A percentile compares a stretch with the other conserved stretches of the same genome.
These are phyloP conservation scores for Andinoacara biseriatus DNA, from an alignment of 2,113 vertebrate genomes.

Conservation along the genomic window DNA sequence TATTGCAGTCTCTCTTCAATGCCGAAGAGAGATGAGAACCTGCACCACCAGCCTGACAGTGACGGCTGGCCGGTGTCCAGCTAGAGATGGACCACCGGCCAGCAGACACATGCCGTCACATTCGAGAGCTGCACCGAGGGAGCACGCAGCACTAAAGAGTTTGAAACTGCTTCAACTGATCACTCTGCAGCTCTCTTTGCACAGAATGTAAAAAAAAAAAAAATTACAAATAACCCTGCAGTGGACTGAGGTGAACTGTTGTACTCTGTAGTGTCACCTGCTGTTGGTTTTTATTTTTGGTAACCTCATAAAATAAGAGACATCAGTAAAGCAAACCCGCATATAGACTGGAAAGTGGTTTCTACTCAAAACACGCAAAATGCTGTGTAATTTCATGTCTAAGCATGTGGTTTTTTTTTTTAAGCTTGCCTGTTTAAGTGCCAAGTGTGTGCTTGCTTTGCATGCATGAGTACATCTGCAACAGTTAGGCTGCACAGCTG, in stretches of 20 bases:
- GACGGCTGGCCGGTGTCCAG: conserved; percentile 71
- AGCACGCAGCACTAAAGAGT: conserved; percentile 22
- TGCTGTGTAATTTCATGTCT: conserved; percentile 63
- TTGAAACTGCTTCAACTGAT: conserved; percentile 37
- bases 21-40: conserved; percentile 70
- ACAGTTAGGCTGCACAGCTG: conserved; percentile 73
- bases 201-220: conserved; percentile 5
- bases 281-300: conserved; percentile 56
- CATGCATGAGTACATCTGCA: conserved; percentile 77
- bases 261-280: conserved; percentile 57
- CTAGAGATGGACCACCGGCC: conserved; percentile 65
- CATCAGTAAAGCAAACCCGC: conserved; percentile 38
- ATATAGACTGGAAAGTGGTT: conserved; percentile 46
- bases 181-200: conserved; percentile 27
- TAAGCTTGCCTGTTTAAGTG: conserved; percentile 55
- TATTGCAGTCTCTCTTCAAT: conserved; percentile 71
- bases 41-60: conserved; percentile 65
- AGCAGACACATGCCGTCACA: conserved; percentile 60
- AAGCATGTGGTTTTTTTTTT: conserved; percentile 74
- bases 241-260: conserved; percentile 38
- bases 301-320: conserved; percentile 53
- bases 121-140: conserved; percentile 46
- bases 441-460: conserved; percentile 66
- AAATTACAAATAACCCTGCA: not conserved
- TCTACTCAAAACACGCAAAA: conserved; percentile 61